Evolutionary conservation across 2,888 invertebrate species (phyloP), one percentile per base, ranked within the genome.

Genomic region (Synergus umbraculus): DNA sequence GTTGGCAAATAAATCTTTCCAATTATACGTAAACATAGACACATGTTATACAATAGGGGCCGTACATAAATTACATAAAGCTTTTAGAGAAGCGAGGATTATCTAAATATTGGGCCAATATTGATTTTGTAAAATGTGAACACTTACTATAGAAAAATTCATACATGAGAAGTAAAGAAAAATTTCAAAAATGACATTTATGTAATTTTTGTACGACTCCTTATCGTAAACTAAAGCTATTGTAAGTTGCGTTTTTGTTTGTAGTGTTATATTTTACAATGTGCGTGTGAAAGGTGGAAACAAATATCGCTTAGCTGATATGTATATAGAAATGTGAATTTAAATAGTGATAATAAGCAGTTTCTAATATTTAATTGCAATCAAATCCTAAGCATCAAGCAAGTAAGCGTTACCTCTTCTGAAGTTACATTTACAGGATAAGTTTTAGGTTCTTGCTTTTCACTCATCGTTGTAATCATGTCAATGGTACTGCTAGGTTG

Each of bases 381-480:
- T 54, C 49, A 73, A 63, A 63, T 49, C 29, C 54, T 37, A 81
- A 81, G 79, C 81, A 22, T 9, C n/a, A 82, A 84, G 90, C 88
- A 67, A 84, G 76, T 84, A 91, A 91, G 92, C 91, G 89, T 92
- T 92, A 92, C 92, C 92, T 92, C 91, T 77, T 91, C 88, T 79
- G 86, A 86, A 78, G 91, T 91, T 83, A 86, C 81, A 88, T 89
- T 90, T 85, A 85, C 85, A 87, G 86, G 83, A 83, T 87, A 87
- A 77, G 87, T 87, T 81, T 83, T 82, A 60, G 78, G 43, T 64
- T 82, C 80, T 29, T 69, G 22, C 87, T 93, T 94, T 12, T 94
- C 94, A 9, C 94, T 94, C 81, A 93, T 94, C 81, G 93, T 93
- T 7, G 87, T 89, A 73, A 89, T 77, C 78, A 82, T 81, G 81